Conservation (phyloP, 2,888 invertebrate genomes). For the Venusia cambrica region DNA sequence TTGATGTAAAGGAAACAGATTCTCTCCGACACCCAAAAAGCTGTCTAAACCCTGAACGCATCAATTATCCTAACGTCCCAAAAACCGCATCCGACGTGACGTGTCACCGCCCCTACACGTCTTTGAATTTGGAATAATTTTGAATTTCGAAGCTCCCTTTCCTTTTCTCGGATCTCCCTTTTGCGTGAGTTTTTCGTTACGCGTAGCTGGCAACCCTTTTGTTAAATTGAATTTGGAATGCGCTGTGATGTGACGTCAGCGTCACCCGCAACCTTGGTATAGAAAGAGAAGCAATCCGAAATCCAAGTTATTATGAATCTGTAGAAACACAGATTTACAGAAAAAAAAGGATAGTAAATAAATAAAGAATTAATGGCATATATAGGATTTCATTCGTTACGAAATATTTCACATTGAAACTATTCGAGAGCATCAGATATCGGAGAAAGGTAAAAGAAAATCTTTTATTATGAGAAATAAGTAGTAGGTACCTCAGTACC, state of each 20-base stretch:
- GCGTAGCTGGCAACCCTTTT: conserved; percentile 74
- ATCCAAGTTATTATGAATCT: too few species aligned
- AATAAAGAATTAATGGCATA: too few species aligned
- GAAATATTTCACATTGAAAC: conserved; percentile 48
- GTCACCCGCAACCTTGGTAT: too few species aligned
- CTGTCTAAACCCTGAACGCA: conserved; percentile 57
- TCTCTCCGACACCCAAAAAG: conserved; percentile 46
- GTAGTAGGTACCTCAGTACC: too few species aligned
- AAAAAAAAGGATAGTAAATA: too few species aligned
- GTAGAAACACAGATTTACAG: too few species aligned
- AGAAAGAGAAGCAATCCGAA: too few species aligned
- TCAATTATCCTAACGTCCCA: conserved; percentile 57
- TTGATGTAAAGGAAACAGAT: conserved; percentile 25
- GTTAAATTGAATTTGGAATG: conserved; percentile 63
- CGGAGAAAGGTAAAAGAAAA: too few species aligned
- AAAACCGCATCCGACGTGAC: conserved; percentile 55
- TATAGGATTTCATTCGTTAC: conserved; percentile 44
- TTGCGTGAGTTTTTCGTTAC: conserved; percentile 56
- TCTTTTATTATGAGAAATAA: too few species aligned
- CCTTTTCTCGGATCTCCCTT: conserved; percentile 31
- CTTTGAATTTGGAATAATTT: conserved; percentile 50
- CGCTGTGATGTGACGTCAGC: conserved; percentile 36
- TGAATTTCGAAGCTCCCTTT: conserved; percentile 21
- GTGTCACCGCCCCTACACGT: conserved; percentile 69
- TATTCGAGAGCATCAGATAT: conserved; percentile 53